Percentiles rank a stretch among this genome's conserved stretches.
Evolutionary conservation across 2,797 vertebrate genomes (phyloP).

Genomic region (Stomatorhinus walkeri): DNA sequence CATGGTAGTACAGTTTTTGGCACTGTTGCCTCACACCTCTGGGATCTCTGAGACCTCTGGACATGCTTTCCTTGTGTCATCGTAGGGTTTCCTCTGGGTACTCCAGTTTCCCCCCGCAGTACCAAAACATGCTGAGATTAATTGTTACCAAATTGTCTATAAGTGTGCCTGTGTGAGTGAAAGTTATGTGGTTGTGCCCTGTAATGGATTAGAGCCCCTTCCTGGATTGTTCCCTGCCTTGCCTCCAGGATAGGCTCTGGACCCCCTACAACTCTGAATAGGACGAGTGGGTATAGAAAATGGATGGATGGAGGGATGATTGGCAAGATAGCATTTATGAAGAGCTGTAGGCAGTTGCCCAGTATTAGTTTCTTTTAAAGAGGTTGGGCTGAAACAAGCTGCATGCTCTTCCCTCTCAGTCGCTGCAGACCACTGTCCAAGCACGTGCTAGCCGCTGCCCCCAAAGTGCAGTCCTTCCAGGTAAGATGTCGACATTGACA

Average conservation of each 20-base stretch:
- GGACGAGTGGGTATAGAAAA: background rate
- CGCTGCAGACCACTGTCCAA: slow-evolving; percentile 57
- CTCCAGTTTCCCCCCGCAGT: background rate
- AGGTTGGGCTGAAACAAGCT: background rate
- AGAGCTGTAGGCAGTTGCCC: background rate
- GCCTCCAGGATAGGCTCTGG: background rate
- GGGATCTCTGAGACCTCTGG: background rate
- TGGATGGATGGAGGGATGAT: background rate
- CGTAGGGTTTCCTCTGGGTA: background rate
- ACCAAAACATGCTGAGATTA: background rate
- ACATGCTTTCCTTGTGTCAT: background rate
- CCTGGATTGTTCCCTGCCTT: background rate
- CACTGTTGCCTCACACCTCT: background rate
- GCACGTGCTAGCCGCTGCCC: slow-evolving; percentile 51
- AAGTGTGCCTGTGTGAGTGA: background rate
- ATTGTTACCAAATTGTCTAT: background rate
- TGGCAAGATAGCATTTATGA: background rate
- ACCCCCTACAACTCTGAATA: background rate
- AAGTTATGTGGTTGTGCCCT: background rate
- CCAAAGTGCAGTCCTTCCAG: slow-evolving; percentile 75
- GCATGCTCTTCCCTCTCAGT: slow-evolving; percentile 48
- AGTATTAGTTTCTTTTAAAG: background rate
- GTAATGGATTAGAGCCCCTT: background rate
- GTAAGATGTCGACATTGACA: slow-evolving; percentile 45
- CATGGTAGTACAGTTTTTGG: background rate